Base-by-base conservation (phyloP, 2,888 invertebrate genomes). In the Lypha dubia region DNA sequence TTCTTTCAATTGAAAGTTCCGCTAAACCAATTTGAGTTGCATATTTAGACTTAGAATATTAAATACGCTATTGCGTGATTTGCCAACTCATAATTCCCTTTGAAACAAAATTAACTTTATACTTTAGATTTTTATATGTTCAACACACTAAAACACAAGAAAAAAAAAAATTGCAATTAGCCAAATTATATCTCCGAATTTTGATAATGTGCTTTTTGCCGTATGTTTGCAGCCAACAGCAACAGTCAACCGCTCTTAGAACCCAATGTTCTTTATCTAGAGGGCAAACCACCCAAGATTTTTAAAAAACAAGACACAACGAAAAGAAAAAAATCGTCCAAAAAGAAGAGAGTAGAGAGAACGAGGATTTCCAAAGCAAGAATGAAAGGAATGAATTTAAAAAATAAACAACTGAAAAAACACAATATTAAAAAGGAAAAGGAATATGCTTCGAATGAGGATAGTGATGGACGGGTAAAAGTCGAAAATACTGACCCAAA, bases 201-300 rank as follows among this genome's bases (percentile, higher is more conserved):
- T 84, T 84, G 84, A 84, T 79, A 84, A 81, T 81, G 71, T 84
- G 83, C 79, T 80, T 84, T 84, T 84, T 84, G 84, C 84, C 71
- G 73, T 84, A 80, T 84, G 80, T 44, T 84, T 84, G 84, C 84
- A 84, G 84, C 67, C 71, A 80, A 77, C 80, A 80, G 73, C 80
- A 71, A 56, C 76, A 77, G 46, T n/a, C 73, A 56, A 65, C 67
- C 46, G 67, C 76, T 80, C 35, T 77, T 84, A 73, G 56, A 77
- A 77, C 76, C 84, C 28, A 84, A 80, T 56, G 76, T 84, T 77
- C 71, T 80, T 53, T 84, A 84, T 63, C 62, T 84, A 11, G 84
- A 84, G n/a, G 84, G 68, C 22, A 80, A 73, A 41, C 84, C 84
- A 46, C 84, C 80, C 7, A 80, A 76, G 71, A 80, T 84, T 67